Evolutionary conservation across 2,113 vertebrate species (phyloP).

Genomic region (Ailuropoda melanoleuca): DNA sequence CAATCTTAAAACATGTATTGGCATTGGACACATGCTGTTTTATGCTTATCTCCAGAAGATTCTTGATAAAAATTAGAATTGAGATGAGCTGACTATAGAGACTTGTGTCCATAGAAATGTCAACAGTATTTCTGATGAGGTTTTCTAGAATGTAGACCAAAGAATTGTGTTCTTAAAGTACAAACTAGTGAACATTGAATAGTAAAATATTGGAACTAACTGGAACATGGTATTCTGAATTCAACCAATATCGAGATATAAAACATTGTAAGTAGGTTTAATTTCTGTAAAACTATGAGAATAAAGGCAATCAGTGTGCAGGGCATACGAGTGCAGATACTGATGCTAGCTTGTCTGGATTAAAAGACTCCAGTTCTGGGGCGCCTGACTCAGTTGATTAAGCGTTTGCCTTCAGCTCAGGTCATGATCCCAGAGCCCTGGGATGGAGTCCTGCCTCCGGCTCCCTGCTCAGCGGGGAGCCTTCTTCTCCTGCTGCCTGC

Average conservation of each 20-base stretch:
- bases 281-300: background rate
- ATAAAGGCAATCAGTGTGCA: background rate
- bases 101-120: background rate
- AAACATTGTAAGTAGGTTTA: background rate
- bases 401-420: no score
- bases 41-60: background rate
- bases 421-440: no score
- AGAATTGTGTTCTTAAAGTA: background rate
- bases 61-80: background rate
- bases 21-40: background rate
- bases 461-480: no score
- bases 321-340: background rate
- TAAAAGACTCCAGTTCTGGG: background rate
- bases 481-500: no score
- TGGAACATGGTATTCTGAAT: background rate
- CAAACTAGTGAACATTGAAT: background rate
- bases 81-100: background rate
- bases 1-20: background rate
- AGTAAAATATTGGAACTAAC: background rate
- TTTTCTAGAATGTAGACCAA: background rate
- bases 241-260: background rate
- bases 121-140: background rate
- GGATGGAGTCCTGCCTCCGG: fast-evolving
- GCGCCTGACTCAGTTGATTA: no score
- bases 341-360: background rate